A percentile compares a stretch with the other conserved stretches of the same genome.
phyloP scores from a whole-genome alignment of 2,113 vertebrate species.

The Sminthopsis crassicaudata region DNA sequence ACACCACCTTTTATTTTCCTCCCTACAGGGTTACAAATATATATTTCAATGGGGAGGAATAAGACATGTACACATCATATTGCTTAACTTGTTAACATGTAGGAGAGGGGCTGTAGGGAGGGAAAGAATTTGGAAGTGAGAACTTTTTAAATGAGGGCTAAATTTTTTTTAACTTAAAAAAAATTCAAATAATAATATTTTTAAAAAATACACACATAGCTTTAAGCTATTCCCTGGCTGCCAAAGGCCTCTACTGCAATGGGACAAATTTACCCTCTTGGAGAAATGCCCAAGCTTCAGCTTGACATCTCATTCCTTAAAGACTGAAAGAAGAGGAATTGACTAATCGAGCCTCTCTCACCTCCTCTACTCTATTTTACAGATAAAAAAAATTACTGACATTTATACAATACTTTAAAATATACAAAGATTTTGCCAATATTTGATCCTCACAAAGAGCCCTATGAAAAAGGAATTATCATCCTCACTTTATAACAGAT shows the following conservation, averaged over 20 bases:
- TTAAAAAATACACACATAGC: background rate
- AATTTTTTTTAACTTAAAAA: background rate
- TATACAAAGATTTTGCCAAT: background rate
- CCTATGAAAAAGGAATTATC: background rate
- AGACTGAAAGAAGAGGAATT: background rate
- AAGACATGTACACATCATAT: background rate
- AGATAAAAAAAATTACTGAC: background rate
- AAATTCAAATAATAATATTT: background rate
- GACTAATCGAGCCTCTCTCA: background rate
- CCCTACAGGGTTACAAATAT: background rate
- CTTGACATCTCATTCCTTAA: background rate
- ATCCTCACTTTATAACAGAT: background rate
- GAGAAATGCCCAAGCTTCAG: background rate
- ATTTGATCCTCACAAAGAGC: background rate
- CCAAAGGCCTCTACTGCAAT: background rate
- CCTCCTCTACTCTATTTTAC: background rate
- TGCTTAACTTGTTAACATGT: background rate
- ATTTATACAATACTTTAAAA: background rate
- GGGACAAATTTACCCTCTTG: background rate
- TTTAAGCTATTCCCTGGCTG: background rate
- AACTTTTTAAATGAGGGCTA: background rate
- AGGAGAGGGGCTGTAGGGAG: background rate
- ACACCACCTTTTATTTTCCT: background rate
- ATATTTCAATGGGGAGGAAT: background rate
- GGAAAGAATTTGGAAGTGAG: background rate